Percentiles rank a stretch among this genome's conserved stretches.
Conservation (phyloP, 2,113 vertebrate genomes). For the Mungos mungo region DNA sequence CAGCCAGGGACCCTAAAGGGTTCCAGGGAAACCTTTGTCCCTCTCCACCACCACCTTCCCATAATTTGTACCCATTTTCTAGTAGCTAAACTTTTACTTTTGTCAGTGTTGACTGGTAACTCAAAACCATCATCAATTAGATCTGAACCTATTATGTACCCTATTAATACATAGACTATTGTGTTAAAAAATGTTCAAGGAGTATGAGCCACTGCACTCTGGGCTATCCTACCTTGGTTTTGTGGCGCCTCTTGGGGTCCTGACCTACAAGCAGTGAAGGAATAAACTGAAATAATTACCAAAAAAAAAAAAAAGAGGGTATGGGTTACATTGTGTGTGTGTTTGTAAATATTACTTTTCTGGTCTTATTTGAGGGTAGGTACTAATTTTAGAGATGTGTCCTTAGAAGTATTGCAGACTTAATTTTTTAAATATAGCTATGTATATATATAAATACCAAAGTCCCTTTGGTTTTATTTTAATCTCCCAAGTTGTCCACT, state of each 20-base stretch:
- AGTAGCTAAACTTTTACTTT: constrained; percentile 5
- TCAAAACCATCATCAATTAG: neutral
- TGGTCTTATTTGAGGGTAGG: neutral
- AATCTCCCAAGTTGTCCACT: neutral
- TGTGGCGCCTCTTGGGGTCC: neutral
- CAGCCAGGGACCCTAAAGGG: neutral
- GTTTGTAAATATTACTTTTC: neutral
- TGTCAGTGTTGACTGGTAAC: neutral
- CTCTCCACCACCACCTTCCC: neutral
- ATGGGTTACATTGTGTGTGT: neutral
- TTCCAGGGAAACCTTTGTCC: neutral
- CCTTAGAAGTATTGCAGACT: neutral
- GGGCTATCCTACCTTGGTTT: neutral
- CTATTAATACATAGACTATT: neutral
- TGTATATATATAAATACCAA: neutral
- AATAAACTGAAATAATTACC: neutral
- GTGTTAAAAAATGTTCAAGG: neutral
- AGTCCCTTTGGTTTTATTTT: constrained; percentile 48
- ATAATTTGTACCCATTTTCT: constrained; percentile 10
- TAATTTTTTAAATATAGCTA: constrained; percentile 15
- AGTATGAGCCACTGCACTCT: neutral
- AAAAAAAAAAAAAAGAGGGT: neutral
- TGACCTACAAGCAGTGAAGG: neutral
- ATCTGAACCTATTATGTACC: neutral
- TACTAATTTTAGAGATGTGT: constrained; percentile 23